A percentile compares a stretch with the other conserved stretches of the same genome.
phyloP scores from a whole-genome alignment of 2,797 vertebrate genomes.

The Enteromius paludinosus region DNA sequence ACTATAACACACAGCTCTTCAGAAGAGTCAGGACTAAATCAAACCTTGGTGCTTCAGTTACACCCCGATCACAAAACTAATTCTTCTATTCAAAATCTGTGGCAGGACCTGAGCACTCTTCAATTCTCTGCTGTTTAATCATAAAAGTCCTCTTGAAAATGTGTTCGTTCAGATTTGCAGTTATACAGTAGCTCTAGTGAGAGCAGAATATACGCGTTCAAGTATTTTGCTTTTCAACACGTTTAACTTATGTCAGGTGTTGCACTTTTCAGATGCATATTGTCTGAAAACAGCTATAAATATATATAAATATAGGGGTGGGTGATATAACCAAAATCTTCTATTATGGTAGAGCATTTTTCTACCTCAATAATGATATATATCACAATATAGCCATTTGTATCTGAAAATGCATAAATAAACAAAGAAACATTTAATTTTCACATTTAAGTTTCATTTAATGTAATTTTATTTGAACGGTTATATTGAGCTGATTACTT shows the following conservation, averaged over 20 bases:
- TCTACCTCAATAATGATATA: too few relatives aligned
- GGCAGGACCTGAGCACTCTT: constrained; percentile 4
- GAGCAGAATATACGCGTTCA: neutral
- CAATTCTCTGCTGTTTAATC: neutral
- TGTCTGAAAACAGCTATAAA: neutral
- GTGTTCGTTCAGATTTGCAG: neutral
- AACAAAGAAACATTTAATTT: too few relatives aligned
- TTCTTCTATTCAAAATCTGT: constrained; percentile 9
- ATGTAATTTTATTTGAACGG: too few relatives aligned
- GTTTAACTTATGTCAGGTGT: neutral
- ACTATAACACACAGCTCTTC: constrained; percentile 15
- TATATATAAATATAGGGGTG: too few relatives aligned
- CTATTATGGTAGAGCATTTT: too few relatives aligned
- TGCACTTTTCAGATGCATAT: neutral
- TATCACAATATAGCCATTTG: too few relatives aligned
- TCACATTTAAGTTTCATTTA: too few relatives aligned
- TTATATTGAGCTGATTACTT: too few relatives aligned
- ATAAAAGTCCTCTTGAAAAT: constrained; percentile 1
- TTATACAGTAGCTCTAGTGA: neutral
- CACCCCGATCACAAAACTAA: neutral
- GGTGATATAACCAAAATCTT: too few relatives aligned
- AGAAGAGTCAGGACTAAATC: neutral
- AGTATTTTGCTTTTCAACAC: neutral
- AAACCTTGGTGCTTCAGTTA: constrained; percentile 28
- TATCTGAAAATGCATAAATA: too few relatives aligned